These are phyloP conservation scores for Zaprionus inermis DNA, from an alignment of 1,140 invertebrate genomes.

Conservation along the genomic window DNA sequence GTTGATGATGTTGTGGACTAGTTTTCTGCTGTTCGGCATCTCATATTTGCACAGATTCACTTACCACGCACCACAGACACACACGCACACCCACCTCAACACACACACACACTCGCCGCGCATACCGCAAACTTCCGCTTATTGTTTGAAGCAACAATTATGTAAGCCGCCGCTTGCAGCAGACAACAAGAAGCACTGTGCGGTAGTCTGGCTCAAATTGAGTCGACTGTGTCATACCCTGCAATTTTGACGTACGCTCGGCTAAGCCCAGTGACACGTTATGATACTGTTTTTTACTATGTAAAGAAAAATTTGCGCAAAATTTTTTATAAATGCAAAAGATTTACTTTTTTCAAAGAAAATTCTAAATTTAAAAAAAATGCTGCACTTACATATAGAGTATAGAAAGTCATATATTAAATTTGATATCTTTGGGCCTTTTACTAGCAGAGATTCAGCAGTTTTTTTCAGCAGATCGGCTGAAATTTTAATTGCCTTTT, in stretches of 20 bases:
- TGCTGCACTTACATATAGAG: neutral
- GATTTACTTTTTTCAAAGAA: neutral
- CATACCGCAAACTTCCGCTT: slow-evolving; percentile 69
- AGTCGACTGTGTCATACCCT: neutral
- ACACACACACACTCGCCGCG: slow-evolving; percentile 10
- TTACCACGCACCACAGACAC: slow-evolving; percentile 15
- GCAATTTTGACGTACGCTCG: neutral
- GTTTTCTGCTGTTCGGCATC: slow-evolving; percentile 38
- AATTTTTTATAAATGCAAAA: neutral
- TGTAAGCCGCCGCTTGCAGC: slow-evolving; percentile 58
- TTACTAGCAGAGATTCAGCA: neutral
- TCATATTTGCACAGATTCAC: slow-evolving; percentile 51
- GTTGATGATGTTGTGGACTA: slow-evolving; percentile 16
- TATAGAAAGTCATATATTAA: neutral
- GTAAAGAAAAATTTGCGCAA: neutral
- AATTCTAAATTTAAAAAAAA: neutral
- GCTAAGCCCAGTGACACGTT: too few species aligned
- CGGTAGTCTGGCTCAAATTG: neutral
- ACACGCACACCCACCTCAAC: slow-evolving; percentile 1
- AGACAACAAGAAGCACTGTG: slow-evolving; percentile 50
- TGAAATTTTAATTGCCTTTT: too few species aligned
- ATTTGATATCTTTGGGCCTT: neutral
- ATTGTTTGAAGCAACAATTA: slow-evolving; percentile 73
- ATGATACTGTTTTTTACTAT: too few species aligned
- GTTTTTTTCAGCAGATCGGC: neutral